Evolutionary conservation across 1,140 invertebrate genomes (phyloP).

Genomic region (Hermatobates lingyangjiaoensis): DNA sequence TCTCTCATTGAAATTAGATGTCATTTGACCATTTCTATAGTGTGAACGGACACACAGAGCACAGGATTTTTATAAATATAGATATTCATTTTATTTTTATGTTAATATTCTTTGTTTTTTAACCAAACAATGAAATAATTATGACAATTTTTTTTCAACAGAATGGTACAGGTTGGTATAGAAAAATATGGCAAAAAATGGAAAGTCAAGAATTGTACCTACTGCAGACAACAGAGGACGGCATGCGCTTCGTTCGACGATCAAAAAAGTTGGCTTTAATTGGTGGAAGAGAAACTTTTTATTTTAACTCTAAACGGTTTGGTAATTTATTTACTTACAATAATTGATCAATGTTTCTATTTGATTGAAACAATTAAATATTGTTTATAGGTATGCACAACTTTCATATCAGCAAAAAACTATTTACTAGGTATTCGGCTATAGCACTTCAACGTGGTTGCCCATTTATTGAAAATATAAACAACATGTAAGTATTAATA

Average conservation of each 20-base stretch:
- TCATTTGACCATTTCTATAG: no score
- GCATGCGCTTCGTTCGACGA: slow-evolving; percentile 36
- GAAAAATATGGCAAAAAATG: slow-evolving; percentile 40
- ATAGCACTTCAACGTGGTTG: slow-evolving; percentile 51
- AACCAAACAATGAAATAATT: no score
- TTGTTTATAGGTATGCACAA: slow-evolving; percentile 33
- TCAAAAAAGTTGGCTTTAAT: slow-evolving; percentile 35
- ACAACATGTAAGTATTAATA: slow-evolving; percentile 35
- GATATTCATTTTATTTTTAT: no score
- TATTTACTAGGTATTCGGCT: slow-evolving; percentile 49
- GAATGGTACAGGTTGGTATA: slow-evolving; percentile 54
- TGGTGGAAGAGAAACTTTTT: slow-evolving; percentile 45
- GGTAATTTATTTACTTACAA: slow-evolving; percentile 28
- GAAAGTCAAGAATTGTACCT: slow-evolving; percentile 31
- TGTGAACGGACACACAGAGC: no score
- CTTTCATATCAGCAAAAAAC: slow-evolving; percentile 49
- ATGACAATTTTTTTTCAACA: slow-evolving; percentile 19
- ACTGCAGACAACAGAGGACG: slow-evolving; percentile 41
- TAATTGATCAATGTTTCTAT: background rate
- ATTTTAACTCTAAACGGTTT: slow-evolving; percentile 46
- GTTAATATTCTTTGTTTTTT: no score
- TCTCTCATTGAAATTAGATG: no score
- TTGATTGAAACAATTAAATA: slow-evolving; percentile 4
- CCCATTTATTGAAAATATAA: slow-evolving; percentile 44
- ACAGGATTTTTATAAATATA: no score